A percentile compares a stretch with the other conserved stretches of the same genome.
These are phyloP conservation scores for Sandelia bainsii DNA, from an alignment of 2,797 vertebrate genomes.

Conservation along the genomic window DNA sequence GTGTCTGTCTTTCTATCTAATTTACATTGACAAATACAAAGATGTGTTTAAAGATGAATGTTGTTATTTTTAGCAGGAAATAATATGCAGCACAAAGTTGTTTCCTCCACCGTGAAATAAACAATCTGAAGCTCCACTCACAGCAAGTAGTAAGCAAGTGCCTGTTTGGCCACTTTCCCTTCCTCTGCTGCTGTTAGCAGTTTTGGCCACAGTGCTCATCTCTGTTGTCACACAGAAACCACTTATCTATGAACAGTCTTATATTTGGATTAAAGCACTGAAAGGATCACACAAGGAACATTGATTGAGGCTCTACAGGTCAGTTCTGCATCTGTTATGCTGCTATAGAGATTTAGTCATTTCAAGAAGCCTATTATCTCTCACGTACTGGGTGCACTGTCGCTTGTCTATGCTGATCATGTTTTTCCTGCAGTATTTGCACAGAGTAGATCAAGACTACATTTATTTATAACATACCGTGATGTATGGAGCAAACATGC, in stretches of 20 bases:
- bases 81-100: constrained; percentile 28
- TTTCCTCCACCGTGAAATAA: constrained; percentile 43
- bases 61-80: constrained; percentile 21
- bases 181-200: constrained; percentile 52
- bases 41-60: background rate
- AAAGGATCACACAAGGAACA: constrained; percentile 37
- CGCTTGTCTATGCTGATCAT: background rate
- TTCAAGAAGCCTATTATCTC: constrained; percentile 4
- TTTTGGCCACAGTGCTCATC: constrained; percentile 36
- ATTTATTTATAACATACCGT: constrained; percentile 1
- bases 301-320: constrained; percentile 22
- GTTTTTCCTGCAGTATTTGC: background rate
- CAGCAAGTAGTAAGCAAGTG: constrained; percentile 41
- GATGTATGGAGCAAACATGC: background rate
- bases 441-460: constrained; percentile 5
- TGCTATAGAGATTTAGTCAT: constrained; percentile 8
- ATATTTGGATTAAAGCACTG: constrained; percentile 34
- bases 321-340: constrained; percentile 16
- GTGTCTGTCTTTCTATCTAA: constrained; percentile 19
- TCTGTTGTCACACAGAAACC: constrained; percentile 55
- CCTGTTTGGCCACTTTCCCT: constrained; percentile 54
- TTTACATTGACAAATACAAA: constrained; percentile 21
- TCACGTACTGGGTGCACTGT: constrained; percentile 4
- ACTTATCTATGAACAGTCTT: constrained; percentile 49
- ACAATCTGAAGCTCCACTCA: constrained; percentile 38